These are phyloP conservation scores for Archips xylosteana DNA, from an alignment of 2,888 invertebrate species.

Conservation along the genomic window DNA sequence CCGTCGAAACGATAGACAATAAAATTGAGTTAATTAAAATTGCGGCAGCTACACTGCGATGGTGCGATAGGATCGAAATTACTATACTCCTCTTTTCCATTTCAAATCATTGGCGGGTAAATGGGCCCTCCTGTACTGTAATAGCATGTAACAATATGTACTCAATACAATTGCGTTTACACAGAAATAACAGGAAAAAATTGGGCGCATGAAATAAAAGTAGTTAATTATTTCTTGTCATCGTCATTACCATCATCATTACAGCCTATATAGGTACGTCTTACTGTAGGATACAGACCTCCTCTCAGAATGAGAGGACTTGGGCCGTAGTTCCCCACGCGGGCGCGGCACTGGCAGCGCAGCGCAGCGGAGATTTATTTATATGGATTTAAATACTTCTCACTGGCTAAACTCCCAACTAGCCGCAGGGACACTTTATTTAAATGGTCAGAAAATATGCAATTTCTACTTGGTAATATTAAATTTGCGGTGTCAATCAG, in stretches of 20 bases:
- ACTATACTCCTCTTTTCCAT: conserved; percentile 9
- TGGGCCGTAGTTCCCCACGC: too few relatives aligned
- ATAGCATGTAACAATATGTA: conserved; percentile 19
- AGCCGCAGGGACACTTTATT: too few relatives aligned
- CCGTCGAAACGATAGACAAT: conserved; percentile 22
- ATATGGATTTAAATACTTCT: too few relatives aligned
- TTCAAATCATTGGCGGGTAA: conserved; percentile 20
- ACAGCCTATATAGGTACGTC: too few relatives aligned
- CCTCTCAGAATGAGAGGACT: too few relatives aligned
- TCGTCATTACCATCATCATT: too few relatives aligned
- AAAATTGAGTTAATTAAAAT: conserved; percentile 21
- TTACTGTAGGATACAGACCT: too few relatives aligned
- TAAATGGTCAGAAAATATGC: too few relatives aligned
- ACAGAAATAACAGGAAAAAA: conserved; percentile 16
- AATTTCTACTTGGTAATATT: background rate
- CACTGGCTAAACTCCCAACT: too few relatives aligned
- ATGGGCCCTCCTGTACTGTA: conserved; percentile 13
- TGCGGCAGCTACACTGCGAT: conserved; percentile 20
- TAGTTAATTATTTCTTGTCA: background rate
- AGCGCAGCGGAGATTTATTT: too few relatives aligned
- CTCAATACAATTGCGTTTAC: conserved; percentile 3
- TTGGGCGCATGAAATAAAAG: background rate
- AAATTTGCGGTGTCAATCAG: background rate
- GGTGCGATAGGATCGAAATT: conserved; percentile 8
- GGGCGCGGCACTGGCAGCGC: too few relatives aligned